Evolutionary conservation across 2,888 invertebrate species (phyloP).

Genomic region (Galerucella nymphaeae): DNA sequence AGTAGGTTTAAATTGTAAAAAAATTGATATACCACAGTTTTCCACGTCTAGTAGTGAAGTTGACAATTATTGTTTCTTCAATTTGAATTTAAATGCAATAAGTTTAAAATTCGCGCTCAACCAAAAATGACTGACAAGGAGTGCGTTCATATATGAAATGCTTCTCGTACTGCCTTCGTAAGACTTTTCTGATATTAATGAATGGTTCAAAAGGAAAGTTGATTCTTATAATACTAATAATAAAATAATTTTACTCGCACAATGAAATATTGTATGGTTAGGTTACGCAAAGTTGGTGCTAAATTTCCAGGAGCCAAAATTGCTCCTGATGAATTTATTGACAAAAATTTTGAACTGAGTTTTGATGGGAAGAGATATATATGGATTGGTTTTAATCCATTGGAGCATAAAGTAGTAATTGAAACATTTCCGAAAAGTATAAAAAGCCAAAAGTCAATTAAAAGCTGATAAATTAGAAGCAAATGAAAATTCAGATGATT

Average conservation of each 20-base stretch:
- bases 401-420: constrained; percentile 88
- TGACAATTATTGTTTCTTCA: too few species aligned
- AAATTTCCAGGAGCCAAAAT: constrained; percentile 88
- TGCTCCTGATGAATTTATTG: constrained; percentile 91
- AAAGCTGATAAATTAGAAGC: constrained; percentile 91
- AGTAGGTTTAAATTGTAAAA: too few species aligned
- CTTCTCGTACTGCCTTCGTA: too few species aligned
- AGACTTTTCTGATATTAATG: too few species aligned
- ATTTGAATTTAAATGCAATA: too few species aligned
- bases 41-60: too few species aligned
- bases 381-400: constrained; percentile 93
- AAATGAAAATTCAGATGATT: constrained; percentile 74
- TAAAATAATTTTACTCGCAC: constrained; percentile 96
- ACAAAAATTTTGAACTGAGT: constrained; percentile 82
- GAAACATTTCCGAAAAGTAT: constrained; percentile 93
- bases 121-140: too few species aligned
- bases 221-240: too few species aligned
- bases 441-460: constrained; percentile 90
- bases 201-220: constrained; percentile 89
- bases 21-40: too few species aligned
- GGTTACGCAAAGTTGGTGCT: constrained; percentile 94
- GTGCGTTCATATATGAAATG: too few species aligned
- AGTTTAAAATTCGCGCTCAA: too few species aligned
- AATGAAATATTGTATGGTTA: constrained; percentile 95
- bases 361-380: constrained; percentile 96